A percentile compares a stretch with the other conserved stretches of the same genome.
Evolutionary conservation across 2,113 vertebrate species (phyloP).

Genomic region (Acanthisitta chloris): DNA sequence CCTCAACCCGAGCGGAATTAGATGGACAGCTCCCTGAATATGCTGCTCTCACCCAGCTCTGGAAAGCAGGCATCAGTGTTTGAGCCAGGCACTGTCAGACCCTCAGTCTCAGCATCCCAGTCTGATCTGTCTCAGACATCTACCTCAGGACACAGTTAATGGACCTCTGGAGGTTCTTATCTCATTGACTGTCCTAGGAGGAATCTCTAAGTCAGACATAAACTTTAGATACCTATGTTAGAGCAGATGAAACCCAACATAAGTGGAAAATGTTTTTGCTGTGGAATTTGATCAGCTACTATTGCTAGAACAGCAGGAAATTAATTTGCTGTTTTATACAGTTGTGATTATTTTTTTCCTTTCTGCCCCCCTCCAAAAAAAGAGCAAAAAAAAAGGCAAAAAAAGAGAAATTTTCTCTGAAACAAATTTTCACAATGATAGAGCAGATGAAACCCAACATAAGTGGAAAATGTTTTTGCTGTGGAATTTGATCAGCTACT

Average conservation of each 20-base stretch:
- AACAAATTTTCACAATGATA: no score
- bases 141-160: neutral
- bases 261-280: neutral
- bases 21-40: neutral
- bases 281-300: neutral
- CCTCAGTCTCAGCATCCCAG: neutral
- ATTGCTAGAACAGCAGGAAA: neutral
- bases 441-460: neutral
- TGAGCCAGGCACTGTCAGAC: neutral
- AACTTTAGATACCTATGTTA: neutral
- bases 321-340: neutral
- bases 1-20: neutral
- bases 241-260: neutral
- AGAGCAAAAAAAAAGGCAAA: neutral
- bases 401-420: no score
- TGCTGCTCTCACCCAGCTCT: neutral
- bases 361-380: rapidly evolving
- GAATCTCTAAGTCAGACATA: neutral
- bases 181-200: neutral
- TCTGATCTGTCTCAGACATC: neutral
- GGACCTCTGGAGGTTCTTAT: neutral
- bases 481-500: neutral
- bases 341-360: neutral
- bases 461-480: neutral
- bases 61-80: neutral